Conservation (phyloP, 1,140 invertebrate species). For the Aphelenchoides avenae region DNA sequence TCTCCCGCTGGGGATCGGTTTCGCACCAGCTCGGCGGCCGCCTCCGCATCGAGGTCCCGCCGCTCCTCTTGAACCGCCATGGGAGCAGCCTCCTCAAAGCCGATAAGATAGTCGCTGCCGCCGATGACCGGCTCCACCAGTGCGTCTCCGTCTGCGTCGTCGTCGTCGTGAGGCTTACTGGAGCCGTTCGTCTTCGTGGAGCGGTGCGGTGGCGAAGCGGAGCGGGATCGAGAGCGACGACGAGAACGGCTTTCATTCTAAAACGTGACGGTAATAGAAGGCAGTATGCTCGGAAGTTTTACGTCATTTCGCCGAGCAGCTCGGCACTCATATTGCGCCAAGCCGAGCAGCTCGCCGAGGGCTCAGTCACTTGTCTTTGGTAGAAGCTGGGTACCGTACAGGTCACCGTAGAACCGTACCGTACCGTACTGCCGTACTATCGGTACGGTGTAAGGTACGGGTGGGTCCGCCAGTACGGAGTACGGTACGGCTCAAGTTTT, state of each 20-base stretch:
- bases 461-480: no score
- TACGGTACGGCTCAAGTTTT: no score
- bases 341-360: background rate
- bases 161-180: background rate
- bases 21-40: background rate
- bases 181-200: background rate
- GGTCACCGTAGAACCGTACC: no score
- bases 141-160: background rate
- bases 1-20: background rate
- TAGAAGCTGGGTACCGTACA: background rate
- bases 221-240: background rate
- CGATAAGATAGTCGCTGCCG: slow-evolving; percentile 6
- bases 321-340: background rate
- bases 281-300: background rate
- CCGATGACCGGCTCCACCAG: background rate
- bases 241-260: slow-evolving; percentile 3
- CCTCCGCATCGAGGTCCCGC: background rate
- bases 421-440: no score
- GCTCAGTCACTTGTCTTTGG: background rate
- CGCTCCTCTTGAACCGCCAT: background rate
- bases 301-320: background rate
- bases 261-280: no score
- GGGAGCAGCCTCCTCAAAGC: background rate
- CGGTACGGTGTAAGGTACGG: no score
- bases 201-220: no score